Evolutionary conservation across 2,113 vertebrate genomes (phyloP).

Genomic region (Brienomyrus longianalis): DNA sequence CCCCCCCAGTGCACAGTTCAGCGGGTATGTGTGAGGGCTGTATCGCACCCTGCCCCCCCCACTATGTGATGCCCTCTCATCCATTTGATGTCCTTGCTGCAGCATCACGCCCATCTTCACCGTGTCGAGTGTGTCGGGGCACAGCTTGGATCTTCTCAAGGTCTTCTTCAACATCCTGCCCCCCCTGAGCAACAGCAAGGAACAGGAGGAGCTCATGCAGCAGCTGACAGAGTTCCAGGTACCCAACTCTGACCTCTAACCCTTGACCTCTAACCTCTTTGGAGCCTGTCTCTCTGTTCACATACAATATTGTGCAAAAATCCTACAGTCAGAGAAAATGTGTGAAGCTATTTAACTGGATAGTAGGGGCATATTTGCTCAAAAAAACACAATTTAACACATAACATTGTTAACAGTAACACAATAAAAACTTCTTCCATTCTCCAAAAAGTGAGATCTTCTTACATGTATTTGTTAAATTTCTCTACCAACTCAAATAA

Average conservation of each 20-base stretch:
- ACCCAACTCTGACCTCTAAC: not conserved
- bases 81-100: not conserved
- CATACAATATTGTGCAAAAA: not conserved
- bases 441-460: not conserved
- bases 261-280: not conserved
- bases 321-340: not conserved
- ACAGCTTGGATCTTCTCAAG: slow-evolving; percentile 88
- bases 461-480: not conserved
- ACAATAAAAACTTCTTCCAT: not conserved
- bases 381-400: not conserved
- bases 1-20: not conserved
- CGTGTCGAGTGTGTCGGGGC: slow-evolving; percentile 88
- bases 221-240: slow-evolving; percentile 97
- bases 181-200: slow-evolving; percentile 92
- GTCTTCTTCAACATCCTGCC: slow-evolving; percentile 96
- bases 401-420: not conserved
- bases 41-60: not conserved
- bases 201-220: slow-evolving; percentile 96
- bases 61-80: not conserved
- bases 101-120: slow-evolving; percentile 97
- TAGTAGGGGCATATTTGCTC: not conserved
- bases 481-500: not conserved
- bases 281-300: not conserved
- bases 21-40: not conserved
- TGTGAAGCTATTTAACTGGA: not conserved